Evolutionary conservation across 1,140 invertebrate species (phyloP).

Genomic region (Pseudoatta argentina): DNA sequence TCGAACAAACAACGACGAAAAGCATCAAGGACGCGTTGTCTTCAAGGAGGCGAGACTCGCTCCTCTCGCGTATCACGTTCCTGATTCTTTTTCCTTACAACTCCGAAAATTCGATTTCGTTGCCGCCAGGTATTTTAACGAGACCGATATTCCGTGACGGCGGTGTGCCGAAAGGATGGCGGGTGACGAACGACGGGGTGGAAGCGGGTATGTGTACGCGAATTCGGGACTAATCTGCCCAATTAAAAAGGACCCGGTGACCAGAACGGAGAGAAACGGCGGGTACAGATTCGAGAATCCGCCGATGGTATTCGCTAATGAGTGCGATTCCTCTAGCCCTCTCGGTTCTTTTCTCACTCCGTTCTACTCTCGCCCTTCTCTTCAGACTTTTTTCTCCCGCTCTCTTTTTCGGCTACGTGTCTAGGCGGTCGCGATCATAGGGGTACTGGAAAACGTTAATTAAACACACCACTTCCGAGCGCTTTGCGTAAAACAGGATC

Average conservation of each 20-base stretch:
- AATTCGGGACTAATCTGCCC: conserved; percentile 84
- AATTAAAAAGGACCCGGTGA: conserved; percentile 82
- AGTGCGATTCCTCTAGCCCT: conserved; percentile 74
- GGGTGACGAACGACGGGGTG: conserved; percentile 41
- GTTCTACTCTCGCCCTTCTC: not conserved
- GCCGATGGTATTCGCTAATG: conserved; percentile 86
- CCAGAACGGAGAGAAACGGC: conserved; percentile 32
- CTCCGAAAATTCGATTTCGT: conserved; percentile 86
- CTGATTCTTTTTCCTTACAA: conserved; percentile 74
- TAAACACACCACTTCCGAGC: conserved; percentile 78
- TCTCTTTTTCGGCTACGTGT: conserved; percentile 33
- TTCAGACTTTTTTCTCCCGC: conserved; percentile 34
- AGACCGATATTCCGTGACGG: conserved; percentile 83
- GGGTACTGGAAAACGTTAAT: conserved; percentile 85
- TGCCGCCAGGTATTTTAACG: conserved; percentile 85
- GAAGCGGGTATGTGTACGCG: conserved; percentile 68
- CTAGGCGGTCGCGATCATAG: conserved; percentile 56
- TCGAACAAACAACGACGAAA: conserved; percentile 56
- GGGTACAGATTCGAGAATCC: conserved; percentile 74
- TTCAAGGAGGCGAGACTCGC: not conserved
- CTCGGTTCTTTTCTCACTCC: conserved; percentile 1
- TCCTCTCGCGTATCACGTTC: not conserved
- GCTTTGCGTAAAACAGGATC: conserved; percentile 41
- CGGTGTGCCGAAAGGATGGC: conserved; percentile 67
- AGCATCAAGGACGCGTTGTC: conserved; percentile 49